Evolutionary conservation across 2,888 invertebrate species (phyloP), one percentile per base, ranked within the genome.

Genomic region (Mylabris sibirica): DNA sequence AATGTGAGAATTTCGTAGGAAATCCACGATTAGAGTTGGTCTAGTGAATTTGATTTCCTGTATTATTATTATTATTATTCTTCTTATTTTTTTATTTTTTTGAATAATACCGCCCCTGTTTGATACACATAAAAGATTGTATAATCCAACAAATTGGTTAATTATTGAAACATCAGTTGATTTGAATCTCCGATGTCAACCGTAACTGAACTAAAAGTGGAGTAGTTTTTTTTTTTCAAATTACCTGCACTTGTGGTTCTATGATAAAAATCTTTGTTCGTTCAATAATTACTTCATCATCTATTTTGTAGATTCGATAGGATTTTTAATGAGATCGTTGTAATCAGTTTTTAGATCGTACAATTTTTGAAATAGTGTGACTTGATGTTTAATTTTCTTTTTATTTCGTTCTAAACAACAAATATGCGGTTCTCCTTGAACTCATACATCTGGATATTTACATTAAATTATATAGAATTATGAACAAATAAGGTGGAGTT

Each of bases 11-110:
- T 71, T 66, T 70, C n/a, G n/a, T 11, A 44, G 78, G 78, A 78
- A 77, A 74, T 75, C 49, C 63, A 69, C 76, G 75, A 78, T 78
- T 78, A 77, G 62, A 73, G 60, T 66, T 69, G 67, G 66, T 73
- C 69, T 73, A 73, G 73, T 74, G 74, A 11, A 49, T 49, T 49
- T 49, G 20, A 49, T n/a, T 49, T 49, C 49, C 49, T 20, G 49
- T 49, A 49, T 44, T 49, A 49, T 49, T 17, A 49, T 49, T 49
- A 35, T 35, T 35, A 35, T 73, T 74, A 76, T 76, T 76, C 76
- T 75, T 74, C 73, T 69, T 72, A 63, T 65, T 63, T 73, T 72
- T 74, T 75, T 74, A 69, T 73, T 72, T 74, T 74, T 30, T 30
- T 30, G 8, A 30, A 30, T 30, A 30, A 8, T 74, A 70, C 71